Percentiles rank a stretch among this genome's conserved stretches.
Evolutionary conservation across 2,113 vertebrate species (phyloP).

Genomic region (Neolamprologus brichardi): DNA sequence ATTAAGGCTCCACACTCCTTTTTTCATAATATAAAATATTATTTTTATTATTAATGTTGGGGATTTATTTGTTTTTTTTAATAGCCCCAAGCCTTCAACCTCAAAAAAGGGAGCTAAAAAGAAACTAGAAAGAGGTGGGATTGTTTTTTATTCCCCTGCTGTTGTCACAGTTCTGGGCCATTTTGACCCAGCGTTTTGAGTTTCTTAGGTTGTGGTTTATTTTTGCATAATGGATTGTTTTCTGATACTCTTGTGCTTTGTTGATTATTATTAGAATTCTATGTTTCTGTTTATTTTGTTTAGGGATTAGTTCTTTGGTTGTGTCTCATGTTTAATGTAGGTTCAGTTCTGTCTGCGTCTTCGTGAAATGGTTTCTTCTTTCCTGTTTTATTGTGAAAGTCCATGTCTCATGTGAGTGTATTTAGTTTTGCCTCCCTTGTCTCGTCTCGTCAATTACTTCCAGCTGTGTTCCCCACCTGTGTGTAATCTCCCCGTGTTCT

Average conservation of each 20-base stretch:
- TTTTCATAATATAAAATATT: background rate
- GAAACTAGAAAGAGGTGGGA: background rate
- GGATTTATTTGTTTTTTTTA: background rate
- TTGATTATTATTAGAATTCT: too few species aligned
- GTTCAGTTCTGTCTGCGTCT: background rate
- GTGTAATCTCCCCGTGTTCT: background rate
- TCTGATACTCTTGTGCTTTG: background rate
- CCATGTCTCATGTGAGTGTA: background rate
- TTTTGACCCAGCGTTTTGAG: background rate
- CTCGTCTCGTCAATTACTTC: background rate
- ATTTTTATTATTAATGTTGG: background rate
- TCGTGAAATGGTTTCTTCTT: accelerated
- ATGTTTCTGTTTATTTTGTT: background rate
- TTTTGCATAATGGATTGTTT: background rate
- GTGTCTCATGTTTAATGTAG: background rate
- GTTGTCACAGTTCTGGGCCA: background rate
- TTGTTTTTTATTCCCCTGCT: background rate
- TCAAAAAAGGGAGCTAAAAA: background rate
- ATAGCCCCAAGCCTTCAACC: background rate
- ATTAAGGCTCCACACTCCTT: background rate
- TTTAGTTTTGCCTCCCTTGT: background rate
- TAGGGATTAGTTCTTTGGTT: background rate
- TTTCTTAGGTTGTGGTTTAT: background rate
- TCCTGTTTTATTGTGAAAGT: background rate
- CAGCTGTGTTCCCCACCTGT: background rate